These are phyloP conservation scores for Prunella himalayana DNA, from an alignment of 2,113 vertebrate species.

Conservation along the genomic window DNA sequence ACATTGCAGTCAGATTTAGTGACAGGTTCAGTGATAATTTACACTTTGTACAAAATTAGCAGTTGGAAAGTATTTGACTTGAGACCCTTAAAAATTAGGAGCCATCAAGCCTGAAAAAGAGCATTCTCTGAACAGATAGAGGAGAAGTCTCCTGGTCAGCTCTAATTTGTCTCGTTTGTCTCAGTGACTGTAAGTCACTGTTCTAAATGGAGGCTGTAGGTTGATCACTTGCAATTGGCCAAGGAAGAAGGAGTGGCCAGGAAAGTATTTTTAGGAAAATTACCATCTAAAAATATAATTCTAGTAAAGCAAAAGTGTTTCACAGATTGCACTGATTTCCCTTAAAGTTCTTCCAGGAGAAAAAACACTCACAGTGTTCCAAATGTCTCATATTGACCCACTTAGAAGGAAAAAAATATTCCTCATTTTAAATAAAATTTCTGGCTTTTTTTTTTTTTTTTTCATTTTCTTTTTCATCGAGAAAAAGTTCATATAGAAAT, in stretches of 20 bases:
- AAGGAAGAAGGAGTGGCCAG: neutral
- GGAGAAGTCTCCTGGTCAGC: neutral
- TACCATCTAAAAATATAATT: neutral
- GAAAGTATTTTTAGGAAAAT: neutral
- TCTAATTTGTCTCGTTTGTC: neutral
- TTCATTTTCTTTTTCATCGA: neutral
- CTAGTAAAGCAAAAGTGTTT: neutral
- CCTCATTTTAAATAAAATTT: neutral
- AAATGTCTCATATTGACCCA: neutral
- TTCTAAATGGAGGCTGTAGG: neutral
- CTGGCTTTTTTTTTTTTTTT: rapidly evolving
- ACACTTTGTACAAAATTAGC: neutral
- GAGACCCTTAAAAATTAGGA: neutral
- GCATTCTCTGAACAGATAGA: neutral
- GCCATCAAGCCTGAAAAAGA: neutral
- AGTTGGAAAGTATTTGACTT: neutral
- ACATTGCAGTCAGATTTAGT: neutral
- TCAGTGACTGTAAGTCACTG: neutral
- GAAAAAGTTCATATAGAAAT: neutral
- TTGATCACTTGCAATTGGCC: neutral
- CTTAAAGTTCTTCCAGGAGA: neutral
- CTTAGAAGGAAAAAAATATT: neutral
- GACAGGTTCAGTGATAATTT: neutral
- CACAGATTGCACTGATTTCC: neutral
- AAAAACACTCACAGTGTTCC: neutral